Percentiles rank a stretch among this genome's conserved stretches.
Evolutionary conservation across 2,113 vertebrate species (phyloP).

Genomic region (Corydoras maculifer): DNA sequence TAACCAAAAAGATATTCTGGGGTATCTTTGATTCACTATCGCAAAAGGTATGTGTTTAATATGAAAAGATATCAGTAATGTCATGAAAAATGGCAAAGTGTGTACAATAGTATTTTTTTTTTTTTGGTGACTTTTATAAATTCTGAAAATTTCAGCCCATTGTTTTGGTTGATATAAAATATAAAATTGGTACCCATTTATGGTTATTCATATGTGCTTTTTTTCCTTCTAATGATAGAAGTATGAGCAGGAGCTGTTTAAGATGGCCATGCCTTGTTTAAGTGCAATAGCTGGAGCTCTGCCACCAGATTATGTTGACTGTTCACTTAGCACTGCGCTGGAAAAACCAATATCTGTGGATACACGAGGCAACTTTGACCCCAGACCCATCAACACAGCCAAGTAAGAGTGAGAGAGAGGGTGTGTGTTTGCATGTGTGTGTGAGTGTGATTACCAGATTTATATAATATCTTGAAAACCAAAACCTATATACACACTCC

Average conservation of each 20-base stretch:
- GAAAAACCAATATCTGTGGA: conserved; percentile 88
- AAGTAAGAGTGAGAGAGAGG: conserved; percentile 63
- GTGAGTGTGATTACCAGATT: too few species aligned
- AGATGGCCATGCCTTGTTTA: conserved; percentile 96
- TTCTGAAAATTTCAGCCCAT: neutral
- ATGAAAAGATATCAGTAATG: too few species aligned
- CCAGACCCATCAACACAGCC: conserved; percentile 83
- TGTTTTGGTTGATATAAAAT: too few species aligned
- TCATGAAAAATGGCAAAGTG: too few species aligned
- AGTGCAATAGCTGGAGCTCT: conserved; percentile 92
- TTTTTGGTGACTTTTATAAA: neutral
- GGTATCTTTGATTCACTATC: conserved; percentile 95
- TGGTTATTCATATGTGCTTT: neutral
- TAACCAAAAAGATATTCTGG: conserved; percentile 98
- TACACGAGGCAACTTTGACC: conserved; percentile 93
- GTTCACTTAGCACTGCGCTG: conserved; percentile 72
- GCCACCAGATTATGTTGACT: conserved; percentile 91
- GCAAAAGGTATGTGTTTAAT: conserved; percentile 73
- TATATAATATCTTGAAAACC: too few species aligned
- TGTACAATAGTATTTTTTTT: neutral
- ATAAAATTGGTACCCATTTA: too few species aligned
- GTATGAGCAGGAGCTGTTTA: conserved; percentile 91
- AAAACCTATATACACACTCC: too few species aligned
- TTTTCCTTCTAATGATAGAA: conserved; percentile 65
- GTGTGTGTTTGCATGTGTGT: neutral